Percentiles rank a stretch among this genome's conserved stretches.
Conservation (phyloP, 2,113 vertebrate genomes). For the Urocynchramus pylzowi region DNA sequence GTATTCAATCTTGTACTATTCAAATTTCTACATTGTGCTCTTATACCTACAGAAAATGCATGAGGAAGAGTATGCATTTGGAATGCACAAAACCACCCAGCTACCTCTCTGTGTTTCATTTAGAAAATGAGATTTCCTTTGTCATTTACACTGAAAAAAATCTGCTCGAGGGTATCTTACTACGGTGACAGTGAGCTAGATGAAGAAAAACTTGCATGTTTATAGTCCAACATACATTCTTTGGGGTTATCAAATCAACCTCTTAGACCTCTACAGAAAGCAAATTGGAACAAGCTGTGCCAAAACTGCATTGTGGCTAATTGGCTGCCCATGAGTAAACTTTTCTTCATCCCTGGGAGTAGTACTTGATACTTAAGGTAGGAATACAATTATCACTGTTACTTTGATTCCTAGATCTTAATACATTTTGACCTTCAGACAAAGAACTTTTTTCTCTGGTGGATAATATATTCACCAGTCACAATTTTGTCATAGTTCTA, state of each 20-base stretch:
- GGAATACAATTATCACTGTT: not conserved
- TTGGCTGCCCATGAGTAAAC: not conserved
- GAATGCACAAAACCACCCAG: not conserved
- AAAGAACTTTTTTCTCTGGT: not conserved
- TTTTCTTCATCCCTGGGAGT: not conserved
- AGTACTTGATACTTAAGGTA: not conserved
- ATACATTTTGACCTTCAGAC: not conserved
- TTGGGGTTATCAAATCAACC: not conserved
- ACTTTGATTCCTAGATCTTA: not conserved
- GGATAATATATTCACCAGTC: not conserved
- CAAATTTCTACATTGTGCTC: not conserved
- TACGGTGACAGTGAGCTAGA: not conserved
- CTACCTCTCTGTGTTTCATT: accelerated
- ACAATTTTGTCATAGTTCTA: not conserved
- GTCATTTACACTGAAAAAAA: not conserved
- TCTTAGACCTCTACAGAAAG: not conserved
- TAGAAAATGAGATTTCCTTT: not conserved
- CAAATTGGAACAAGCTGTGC: not conserved
- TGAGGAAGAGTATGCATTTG: not conserved
- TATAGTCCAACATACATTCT: not conserved
- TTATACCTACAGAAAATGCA: not conserved
- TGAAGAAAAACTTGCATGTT: not conserved
- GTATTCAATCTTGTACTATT: not conserved
- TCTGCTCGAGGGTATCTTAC: not conserved
- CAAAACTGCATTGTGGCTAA: not conserved